phyloP scores from a whole-genome alignment of 2,113 vertebrate genomes.

The Corydoras sp. region DNA sequence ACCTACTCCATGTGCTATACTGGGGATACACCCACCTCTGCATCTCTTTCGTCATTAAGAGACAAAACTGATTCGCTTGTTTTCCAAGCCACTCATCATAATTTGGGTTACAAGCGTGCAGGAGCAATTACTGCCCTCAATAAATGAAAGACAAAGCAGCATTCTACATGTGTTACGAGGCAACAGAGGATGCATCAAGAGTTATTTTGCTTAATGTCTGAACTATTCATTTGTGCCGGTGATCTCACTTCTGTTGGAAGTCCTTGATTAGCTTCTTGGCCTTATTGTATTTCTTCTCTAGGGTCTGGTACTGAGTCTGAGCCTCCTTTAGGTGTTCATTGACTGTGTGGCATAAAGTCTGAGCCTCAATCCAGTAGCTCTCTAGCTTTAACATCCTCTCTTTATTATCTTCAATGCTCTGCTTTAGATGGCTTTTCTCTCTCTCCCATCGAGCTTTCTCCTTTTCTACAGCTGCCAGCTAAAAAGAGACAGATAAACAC shows the following conservation, averaged over 20 bases:
- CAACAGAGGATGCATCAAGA: too few species aligned
- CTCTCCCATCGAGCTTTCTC: constrained; percentile 95
- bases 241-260: constrained; percentile 94
- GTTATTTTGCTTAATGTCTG: too few species aligned
- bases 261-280: constrained; percentile 98
- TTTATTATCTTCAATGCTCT: constrained; percentile 97
- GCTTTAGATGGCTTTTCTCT: constrained; percentile 90
- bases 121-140: too few species aligned
- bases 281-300: constrained; percentile 99
- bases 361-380: constrained; percentile 97
- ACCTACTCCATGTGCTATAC: too few species aligned
- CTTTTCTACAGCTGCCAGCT: constrained; percentile 88
- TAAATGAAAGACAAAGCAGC: too few species aligned
- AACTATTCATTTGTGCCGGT: background rate
- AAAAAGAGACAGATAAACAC: background rate
- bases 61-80: too few species aligned
- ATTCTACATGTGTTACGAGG: too few species aligned
- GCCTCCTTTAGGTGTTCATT: constrained; percentile 98
- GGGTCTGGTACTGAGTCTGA: constrained; percentile 88
- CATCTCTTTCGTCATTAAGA: too few species aligned
- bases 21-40: too few species aligned
- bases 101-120: too few species aligned
- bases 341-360: constrained; percentile 91
- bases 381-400: constrained; percentile 96
- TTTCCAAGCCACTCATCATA: too few species aligned